Conservation (phyloP, 64 coral and sea anemone species). For the Trachythela sp. region DNA sequence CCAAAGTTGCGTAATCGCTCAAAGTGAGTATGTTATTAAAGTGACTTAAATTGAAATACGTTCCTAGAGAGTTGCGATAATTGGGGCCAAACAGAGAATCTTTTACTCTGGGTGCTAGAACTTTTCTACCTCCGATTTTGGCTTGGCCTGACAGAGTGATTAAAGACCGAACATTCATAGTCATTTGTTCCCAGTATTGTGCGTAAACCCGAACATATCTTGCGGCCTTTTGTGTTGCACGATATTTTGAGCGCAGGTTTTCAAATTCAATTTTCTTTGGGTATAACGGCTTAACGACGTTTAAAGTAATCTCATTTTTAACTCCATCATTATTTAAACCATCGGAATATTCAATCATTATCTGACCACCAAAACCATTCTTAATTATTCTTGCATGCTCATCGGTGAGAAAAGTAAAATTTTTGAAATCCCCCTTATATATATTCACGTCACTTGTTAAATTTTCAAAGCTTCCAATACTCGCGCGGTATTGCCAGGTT, state of each 20-base stretch:
- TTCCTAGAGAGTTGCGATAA: background rate
- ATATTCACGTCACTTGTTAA: no score
- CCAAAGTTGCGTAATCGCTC: background rate
- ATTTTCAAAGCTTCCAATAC: no score
- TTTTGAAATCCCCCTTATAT: background rate
- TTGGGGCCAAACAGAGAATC: no score
- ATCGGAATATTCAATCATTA: background rate
- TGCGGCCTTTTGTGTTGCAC: background rate
- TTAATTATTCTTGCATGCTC: background rate
- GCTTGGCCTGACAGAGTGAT: background rate
- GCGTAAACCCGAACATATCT: background rate
- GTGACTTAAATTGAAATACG: background rate
- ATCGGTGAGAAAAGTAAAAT: background rate
- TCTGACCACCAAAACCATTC: background rate
- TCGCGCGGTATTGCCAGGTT: no score
- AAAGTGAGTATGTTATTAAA: background rate
- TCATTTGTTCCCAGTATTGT: background rate
- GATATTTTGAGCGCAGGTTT: background rate
- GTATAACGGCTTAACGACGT: background rate
- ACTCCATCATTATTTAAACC: no score
- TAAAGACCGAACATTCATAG: background rate
- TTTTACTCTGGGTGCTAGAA: background rate
- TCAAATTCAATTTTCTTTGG: background rate
- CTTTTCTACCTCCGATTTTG: background rate
- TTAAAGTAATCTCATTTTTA: background rate